Conservation (phyloP, 2,888 invertebrate species). For the Cryptus armator region DNA sequence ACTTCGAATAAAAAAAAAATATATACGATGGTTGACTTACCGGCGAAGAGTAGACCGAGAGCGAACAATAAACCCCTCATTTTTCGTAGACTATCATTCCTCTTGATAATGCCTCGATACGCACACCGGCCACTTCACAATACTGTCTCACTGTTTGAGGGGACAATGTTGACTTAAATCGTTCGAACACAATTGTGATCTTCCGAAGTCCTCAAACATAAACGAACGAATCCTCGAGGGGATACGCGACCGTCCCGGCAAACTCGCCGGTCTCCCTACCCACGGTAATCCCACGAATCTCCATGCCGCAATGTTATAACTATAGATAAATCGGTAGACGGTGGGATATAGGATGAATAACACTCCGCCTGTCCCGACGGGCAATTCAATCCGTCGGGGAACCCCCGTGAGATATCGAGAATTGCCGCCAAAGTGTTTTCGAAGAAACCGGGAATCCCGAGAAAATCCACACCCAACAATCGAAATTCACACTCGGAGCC, state of each 20-base stretch:
- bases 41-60: conserved; percentile 82
- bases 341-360: not conserved
- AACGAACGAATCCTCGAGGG: conserved; percentile 21
- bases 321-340: not conserved
- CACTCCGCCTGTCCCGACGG: conserved; percentile 33
- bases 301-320: conserved; percentile 21
- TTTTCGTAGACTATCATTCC: conserved; percentile 73
- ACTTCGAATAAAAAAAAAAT: not conserved
- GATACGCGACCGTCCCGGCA: conserved; percentile 26
- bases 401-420: conserved; percentile 1
- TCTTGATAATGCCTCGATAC: conserved; percentile 55
- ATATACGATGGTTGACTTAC: conserved; percentile 75
- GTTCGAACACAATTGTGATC: conserved; percentile 25
- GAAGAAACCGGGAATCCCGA: conserved; percentile 5
- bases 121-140: conserved; percentile 46
- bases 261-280: conserved; percentile 14
- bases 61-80: conserved; percentile 83
- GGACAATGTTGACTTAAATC: not conserved
- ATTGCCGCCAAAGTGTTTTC: conserved; percentile 39
- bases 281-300: conserved; percentile 34
- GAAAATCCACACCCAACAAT: conserved; percentile 38
- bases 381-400: conserved; percentile 47
- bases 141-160: not conserved
- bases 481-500: conserved; percentile 40
- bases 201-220: conserved; percentile 47